phyloP scores from a whole-genome alignment of 2,888 invertebrate species.

The Microctonus brassicae region DNA sequence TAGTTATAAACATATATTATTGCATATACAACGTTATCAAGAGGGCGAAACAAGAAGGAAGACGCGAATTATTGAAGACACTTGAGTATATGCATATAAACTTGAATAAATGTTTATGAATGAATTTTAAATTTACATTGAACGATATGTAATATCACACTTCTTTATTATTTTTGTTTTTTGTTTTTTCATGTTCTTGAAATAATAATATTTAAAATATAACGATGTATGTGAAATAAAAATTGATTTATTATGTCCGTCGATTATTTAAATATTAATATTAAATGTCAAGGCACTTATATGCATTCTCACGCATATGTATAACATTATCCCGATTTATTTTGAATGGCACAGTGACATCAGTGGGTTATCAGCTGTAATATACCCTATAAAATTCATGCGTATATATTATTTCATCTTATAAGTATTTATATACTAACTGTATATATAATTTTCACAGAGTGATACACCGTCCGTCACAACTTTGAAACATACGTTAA shows the following conservation, averaged over 20 bases:
- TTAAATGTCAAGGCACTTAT: conserved; percentile 5
- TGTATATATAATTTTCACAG: neutral
- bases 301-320: too few relatives aligned
- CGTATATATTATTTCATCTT: conserved; percentile 21
- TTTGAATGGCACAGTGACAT: conserved; percentile 1
- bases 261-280: neutral
- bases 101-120: too few relatives aligned
- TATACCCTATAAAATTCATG: neutral
- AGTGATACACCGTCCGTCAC: neutral
- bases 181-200: neutral
- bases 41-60: neutral
- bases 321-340: neutral
- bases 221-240: conserved; percentile 4
- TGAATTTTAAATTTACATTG: too few relatives aligned
- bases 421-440: conserved; percentile 2
- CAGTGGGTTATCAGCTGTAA: conserved; percentile 13
- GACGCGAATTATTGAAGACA: neutral
- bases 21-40: neutral
- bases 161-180: neutral
- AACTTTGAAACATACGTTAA: neutral
- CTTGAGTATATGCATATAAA: neutral
- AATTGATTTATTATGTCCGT: neutral
- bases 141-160: too few relatives aligned
- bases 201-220: neutral
- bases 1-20: neutral